These are phyloP conservation scores for Rhodeus uyekii DNA, from an alignment of 2,797 vertebrate species.

Conservation along the genomic window DNA sequence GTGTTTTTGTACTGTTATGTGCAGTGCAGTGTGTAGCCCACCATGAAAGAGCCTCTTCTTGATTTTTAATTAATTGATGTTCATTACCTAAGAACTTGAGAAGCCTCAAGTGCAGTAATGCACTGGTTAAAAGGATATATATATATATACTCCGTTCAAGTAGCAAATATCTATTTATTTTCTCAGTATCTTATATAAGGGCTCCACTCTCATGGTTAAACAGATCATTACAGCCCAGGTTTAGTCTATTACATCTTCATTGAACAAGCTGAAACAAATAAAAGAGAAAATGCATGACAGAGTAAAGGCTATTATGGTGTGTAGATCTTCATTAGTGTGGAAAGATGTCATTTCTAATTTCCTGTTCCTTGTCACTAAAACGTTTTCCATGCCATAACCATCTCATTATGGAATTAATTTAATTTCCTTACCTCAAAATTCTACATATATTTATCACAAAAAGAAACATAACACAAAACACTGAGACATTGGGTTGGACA, in stretches of 20 bases:
- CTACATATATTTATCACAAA: slow-evolving; percentile 23
- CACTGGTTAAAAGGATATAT: background rate
- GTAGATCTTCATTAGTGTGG: slow-evolving; percentile 62
- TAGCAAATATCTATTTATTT: slow-evolving; percentile 28
- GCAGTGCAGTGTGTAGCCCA: slow-evolving; percentile 61
- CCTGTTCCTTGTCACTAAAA: slow-evolving; percentile 70
- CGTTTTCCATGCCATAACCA: slow-evolving; percentile 65
- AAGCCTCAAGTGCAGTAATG: slow-evolving; percentile 27
- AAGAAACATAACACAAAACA: background rate
- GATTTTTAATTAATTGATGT: slow-evolving; percentile 63
- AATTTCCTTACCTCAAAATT: slow-evolving; percentile 29
- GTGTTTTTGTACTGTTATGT: slow-evolving; percentile 64
- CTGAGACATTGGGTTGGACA: background rate
- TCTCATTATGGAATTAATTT: slow-evolving; percentile 1
- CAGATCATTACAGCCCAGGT: slow-evolving; percentile 19
- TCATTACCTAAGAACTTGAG: slow-evolving; percentile 57
- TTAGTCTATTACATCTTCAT: slow-evolving; percentile 1
- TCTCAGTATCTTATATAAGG: slow-evolving; percentile 23
- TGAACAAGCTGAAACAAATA: slow-evolving; percentile 36
- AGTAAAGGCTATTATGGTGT: slow-evolving; percentile 58
- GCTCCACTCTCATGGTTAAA: background rate
- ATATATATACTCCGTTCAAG: slow-evolving; percentile 5
- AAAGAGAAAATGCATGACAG: slow-evolving; percentile 26
- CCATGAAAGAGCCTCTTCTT: slow-evolving; percentile 13
- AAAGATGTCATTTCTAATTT: slow-evolving; percentile 68